phyloP scores from a whole-genome alignment of 2,113 vertebrate genomes.

The Coracopsis vasa region DNA sequence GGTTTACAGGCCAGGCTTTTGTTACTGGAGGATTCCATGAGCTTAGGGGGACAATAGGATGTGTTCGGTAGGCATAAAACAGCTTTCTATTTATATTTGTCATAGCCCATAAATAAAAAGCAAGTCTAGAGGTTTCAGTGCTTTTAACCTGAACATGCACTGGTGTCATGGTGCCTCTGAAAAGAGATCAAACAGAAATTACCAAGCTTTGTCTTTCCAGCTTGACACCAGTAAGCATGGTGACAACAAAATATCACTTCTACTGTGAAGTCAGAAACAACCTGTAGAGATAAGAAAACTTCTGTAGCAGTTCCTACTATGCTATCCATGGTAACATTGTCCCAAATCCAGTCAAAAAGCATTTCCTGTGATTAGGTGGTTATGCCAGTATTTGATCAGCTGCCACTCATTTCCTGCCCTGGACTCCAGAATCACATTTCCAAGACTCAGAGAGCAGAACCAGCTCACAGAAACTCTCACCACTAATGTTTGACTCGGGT shows the following conservation, averaged over 20 bases:
- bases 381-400: constrained; percentile 21
- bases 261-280: background rate
- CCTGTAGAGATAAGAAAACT: background rate
- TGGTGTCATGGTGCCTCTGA: background rate
- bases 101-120: constrained; percentile 24
- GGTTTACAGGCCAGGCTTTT: constrained; percentile 18
- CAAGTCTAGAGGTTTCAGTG: background rate
- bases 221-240: background rate
- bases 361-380: background rate
- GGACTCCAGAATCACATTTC: background rate
- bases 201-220: background rate
- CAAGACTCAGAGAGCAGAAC: background rate
- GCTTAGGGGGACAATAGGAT: constrained; percentile 24
- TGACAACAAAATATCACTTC: background rate
- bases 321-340: background rate
- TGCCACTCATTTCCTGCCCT: constrained; percentile 14
- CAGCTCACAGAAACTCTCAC: background rate
- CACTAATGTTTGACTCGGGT: background rate
- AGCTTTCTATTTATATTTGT: constrained; percentile 33
- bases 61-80: background rate
- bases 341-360: background rate
- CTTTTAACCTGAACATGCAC: background rate
- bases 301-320: background rate
- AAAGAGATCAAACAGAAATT: background rate
- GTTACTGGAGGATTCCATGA: background rate